These are phyloP conservation scores for Lacerta viridis DNA, from an alignment of 2,797 vertebrate genomes.

Conservation along the genomic window DNA sequence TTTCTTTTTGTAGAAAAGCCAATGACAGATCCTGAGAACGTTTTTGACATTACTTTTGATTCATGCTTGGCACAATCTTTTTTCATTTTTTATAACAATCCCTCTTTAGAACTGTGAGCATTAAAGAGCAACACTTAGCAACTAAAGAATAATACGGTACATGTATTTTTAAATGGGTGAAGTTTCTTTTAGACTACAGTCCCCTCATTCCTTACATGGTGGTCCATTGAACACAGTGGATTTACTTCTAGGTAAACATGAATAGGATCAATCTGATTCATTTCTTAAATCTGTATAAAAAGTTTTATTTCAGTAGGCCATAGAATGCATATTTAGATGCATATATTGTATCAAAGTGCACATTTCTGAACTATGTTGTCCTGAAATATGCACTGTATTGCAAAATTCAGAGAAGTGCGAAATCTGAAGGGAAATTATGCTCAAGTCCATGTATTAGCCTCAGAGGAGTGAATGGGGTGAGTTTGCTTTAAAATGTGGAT, in stretches of 20 bases:
- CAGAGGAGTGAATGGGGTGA: too few species aligned
- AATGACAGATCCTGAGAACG: slow-evolving; percentile 55
- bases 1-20: slow-evolving; percentile 49
- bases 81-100: slow-evolving; percentile 48
- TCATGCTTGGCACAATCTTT: slow-evolving; percentile 57
- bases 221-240: not conserved
- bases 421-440: too few species aligned
- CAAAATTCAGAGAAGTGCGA: too few species aligned
- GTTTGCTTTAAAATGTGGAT: too few species aligned
- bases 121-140: slow-evolving; percentile 59
- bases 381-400: too few species aligned
- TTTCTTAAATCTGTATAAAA: too few species aligned
- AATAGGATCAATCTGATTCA: not conserved
- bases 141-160: slow-evolving; percentile 40
- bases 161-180: slow-evolving; percentile 23
- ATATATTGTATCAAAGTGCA: too few species aligned
- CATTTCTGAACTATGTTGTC: too few species aligned
- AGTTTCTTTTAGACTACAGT: slow-evolving; percentile 41
- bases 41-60: slow-evolving; percentile 54
- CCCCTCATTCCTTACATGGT: slow-evolving; percentile 44
- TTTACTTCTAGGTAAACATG: not conserved
- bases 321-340: too few species aligned
- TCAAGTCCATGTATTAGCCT: too few species aligned
- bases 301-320: too few species aligned
- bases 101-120: slow-evolving; percentile 47